phyloP scores from a whole-genome alignment of 2,113 vertebrate genomes.

The Ia io region DNA sequence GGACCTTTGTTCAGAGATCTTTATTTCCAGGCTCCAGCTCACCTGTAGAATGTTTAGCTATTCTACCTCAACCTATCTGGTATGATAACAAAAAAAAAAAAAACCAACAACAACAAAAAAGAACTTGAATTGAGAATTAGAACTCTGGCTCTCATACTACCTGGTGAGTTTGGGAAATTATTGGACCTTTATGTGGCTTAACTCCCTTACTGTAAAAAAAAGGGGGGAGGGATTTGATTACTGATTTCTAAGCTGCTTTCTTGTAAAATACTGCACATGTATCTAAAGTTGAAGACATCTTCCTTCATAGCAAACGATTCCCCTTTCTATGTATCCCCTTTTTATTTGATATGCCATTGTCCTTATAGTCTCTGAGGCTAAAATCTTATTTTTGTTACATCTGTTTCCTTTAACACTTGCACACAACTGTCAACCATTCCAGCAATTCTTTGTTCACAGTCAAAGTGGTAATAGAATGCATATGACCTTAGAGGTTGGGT shows the following conservation, averaged over 20 bases:
- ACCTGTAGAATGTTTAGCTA: background rate
- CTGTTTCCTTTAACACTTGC: background rate
- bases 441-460: background rate
- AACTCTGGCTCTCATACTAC: background rate
- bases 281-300: constrained; percentile 2
- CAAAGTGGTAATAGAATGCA: background rate
- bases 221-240: background rate
- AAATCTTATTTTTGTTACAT: background rate
- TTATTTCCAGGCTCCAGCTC: constrained; percentile 4
- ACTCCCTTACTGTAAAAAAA: background rate
- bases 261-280: background rate
- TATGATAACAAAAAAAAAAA: background rate
- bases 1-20: constrained; percentile 56
- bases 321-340: background rate
- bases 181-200: background rate
- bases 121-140: background rate
- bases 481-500: background rate
- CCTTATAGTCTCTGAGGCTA: background rate
- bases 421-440: background rate
- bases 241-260: constrained; percentile 25
- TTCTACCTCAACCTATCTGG: background rate
- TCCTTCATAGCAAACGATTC: constrained; percentile 14
- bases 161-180: constrained; percentile 1
- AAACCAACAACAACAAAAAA: background rate
- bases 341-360: background rate